phyloP scores from a whole-genome alignment of 92 coral and sea anemone genomes.

The Zoanthus solanderi region DNA sequence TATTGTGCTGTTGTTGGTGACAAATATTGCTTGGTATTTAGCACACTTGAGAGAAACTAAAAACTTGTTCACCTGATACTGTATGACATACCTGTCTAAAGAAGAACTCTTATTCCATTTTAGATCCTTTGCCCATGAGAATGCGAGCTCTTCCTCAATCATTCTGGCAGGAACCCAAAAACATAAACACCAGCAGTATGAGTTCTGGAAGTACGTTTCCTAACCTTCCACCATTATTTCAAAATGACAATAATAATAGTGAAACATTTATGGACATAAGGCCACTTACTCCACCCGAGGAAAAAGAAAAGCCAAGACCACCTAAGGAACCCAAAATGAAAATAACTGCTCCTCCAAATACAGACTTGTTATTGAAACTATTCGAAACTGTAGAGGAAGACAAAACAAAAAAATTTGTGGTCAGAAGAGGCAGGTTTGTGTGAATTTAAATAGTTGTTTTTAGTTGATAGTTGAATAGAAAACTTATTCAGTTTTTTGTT shows the following conservation, averaged over 20 bases:
- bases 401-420: constrained; percentile 89
- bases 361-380: constrained; percentile 83
- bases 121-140: constrained; percentile 97
- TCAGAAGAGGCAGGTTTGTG: constrained; percentile 95
- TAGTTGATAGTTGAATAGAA: neutral
- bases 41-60: neutral
- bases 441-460: neutral
- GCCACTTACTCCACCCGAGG: constrained; percentile 98
- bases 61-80: neutral
- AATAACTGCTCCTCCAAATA: constrained; percentile 76
- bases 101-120: neutral
- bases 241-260: constrained; percentile 94
- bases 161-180: constrained; percentile 94
- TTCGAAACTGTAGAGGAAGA: constrained; percentile 94
- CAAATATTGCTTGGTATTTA: neutral
- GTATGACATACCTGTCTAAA: neutral
- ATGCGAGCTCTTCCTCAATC: constrained; percentile 97
- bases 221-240: constrained; percentile 86
- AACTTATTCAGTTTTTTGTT: too few species aligned
- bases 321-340: constrained; percentile 91
- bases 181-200: constrained; percentile 87
- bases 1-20: neutral
- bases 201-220: constrained; percentile 85
- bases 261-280: constrained; percentile 83
- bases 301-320: constrained; percentile 92